Evolutionary conservation across 2,113 vertebrate species (phyloP).

Genomic region (Natator depressus): DNA sequence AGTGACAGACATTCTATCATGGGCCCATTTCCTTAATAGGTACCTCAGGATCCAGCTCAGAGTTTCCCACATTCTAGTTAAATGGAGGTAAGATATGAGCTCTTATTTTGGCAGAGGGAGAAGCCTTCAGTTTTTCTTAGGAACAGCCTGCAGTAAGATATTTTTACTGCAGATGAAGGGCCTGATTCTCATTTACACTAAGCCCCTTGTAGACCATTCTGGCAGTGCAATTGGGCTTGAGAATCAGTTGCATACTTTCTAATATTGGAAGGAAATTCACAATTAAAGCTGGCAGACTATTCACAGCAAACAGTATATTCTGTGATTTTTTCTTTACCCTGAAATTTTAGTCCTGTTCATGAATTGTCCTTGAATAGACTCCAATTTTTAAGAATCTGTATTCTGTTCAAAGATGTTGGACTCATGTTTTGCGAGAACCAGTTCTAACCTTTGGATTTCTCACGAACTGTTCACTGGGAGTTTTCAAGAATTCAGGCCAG

Average conservation of each 20-base stretch:
- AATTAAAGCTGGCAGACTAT: not conserved
- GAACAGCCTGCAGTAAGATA: not conserved
- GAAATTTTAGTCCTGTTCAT: not conserved
- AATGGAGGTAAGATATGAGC: not conserved
- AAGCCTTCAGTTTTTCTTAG: not conserved
- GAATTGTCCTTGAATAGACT: not conserved
- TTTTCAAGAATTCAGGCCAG: not conserved
- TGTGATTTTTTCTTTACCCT: not conserved
- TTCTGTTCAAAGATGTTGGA: not conserved
- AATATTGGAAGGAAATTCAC: not conserved
- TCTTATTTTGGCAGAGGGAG: not conserved
- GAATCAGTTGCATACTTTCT: not conserved
- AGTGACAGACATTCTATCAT: not conserved
- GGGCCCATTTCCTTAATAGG: not conserved
- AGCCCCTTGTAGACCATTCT: not conserved
- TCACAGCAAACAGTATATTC: not conserved
- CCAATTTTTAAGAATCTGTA: not conserved
- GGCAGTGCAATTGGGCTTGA: not conserved
- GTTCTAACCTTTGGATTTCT: not conserved
- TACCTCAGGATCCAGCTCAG: rapidly evolving
- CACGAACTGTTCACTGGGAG: not conserved
- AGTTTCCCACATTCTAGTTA: not conserved
- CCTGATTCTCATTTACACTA: not conserved
- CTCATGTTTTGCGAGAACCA: not conserved
- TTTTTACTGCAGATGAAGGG: not conserved